Percentiles rank a stretch among this genome's conserved stretches.
Evolutionary conservation across 2,113 vertebrate species (phyloP).

Genomic region (Camelus bactrianus): DNA sequence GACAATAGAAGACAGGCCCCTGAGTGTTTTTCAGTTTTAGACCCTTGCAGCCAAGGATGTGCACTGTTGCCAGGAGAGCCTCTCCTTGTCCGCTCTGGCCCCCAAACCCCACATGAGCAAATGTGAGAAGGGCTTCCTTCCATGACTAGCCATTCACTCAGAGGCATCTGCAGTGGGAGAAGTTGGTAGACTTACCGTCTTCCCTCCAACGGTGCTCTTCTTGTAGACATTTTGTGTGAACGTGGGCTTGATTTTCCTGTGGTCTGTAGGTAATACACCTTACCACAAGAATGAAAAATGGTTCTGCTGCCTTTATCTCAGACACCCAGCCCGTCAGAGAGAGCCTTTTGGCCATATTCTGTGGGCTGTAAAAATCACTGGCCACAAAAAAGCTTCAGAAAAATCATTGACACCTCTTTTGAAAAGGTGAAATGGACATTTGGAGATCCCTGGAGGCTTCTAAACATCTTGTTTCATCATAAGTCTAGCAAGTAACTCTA

Average conservation of each 20-base stretch:
- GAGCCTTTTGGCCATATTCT: not conserved
- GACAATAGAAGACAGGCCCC: not conserved
- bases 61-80: not conserved
- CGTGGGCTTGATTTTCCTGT: constrained; percentile 26
- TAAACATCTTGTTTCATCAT: not conserved
- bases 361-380: not conserved
- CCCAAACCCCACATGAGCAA: not conserved
- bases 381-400: not conserved
- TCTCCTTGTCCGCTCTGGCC: not conserved
- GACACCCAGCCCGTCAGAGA: not conserved
- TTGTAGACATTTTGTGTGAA: not conserved
- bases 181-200: not conserved
- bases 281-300: not conserved
- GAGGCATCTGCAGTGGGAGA: not conserved
- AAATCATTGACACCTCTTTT: not conserved
- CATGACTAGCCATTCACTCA: not conserved
- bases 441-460: not conserved
- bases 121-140: not conserved
- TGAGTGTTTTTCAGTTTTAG: not conserved
- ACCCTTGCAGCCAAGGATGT: not conserved
- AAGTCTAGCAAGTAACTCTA: not conserved
- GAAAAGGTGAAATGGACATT: not conserved
- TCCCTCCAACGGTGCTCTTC: not conserved
- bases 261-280: not conserved
- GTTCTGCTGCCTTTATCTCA: not conserved